Evolutionary conservation across 2,888 invertebrate genomes (phyloP).

Genomic region (Onthophagus sagittarius): DNA sequence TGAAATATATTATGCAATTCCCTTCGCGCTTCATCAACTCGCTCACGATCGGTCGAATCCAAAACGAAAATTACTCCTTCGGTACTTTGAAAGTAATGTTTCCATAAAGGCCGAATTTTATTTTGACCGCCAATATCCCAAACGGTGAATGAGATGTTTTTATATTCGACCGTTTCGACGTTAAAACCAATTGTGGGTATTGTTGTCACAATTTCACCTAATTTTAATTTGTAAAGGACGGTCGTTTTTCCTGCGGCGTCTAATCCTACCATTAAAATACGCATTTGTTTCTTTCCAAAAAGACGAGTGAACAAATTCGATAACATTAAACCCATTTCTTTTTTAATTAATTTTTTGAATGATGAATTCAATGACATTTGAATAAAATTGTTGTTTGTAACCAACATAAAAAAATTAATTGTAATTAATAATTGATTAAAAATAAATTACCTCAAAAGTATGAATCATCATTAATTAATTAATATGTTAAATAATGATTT

Average conservation of each 20-base stretch:
- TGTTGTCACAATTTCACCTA: conserved; percentile 97
- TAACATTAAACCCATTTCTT: conserved; percentile 91
- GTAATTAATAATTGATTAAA: too few species aligned
- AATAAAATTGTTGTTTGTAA: too few species aligned
- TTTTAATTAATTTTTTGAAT: too few species aligned
- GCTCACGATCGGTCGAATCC: conserved; percentile 94
- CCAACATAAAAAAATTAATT: too few species aligned
- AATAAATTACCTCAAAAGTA: too few species aligned
- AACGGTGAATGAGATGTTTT: conserved; percentile 98
- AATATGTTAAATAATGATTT: too few species aligned
- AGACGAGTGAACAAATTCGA: conserved; percentile 87
- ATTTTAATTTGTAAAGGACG: conserved; percentile 92
- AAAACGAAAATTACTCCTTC: conserved; percentile 96
- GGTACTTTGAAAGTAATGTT: conserved; percentile 98
- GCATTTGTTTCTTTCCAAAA: conserved; percentile 96
- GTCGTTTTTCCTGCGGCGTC: conserved; percentile 99
- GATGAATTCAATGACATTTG: too few species aligned
- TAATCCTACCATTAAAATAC: conserved; percentile 96
- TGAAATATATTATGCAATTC: conserved; percentile 89
- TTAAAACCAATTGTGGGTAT: conserved; percentile 98
- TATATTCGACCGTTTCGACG: conserved; percentile 99
- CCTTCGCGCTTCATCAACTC: conserved; percentile 88
- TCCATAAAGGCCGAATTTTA: conserved; percentile 96
- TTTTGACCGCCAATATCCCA: conserved; percentile 99
- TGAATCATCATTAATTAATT: too few species aligned